Evolutionary conservation across 2,797 vertebrate species (phyloP).

Genomic region (Tokudaia muenninki): DNA sequence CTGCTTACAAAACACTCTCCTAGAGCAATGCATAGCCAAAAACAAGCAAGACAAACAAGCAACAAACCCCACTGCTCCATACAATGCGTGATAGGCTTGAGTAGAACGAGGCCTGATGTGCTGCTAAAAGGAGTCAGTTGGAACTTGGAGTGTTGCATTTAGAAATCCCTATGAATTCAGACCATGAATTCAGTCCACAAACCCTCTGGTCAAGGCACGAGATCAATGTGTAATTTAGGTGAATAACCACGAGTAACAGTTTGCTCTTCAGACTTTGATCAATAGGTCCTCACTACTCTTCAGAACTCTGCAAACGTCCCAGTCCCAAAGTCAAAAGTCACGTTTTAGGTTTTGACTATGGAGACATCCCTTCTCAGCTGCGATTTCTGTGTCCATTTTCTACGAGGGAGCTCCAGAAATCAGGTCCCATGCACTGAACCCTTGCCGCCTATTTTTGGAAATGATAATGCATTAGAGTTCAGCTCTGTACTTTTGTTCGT

Average conservation of each 20-base stretch:
- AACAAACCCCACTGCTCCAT: neutral
- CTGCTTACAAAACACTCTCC: neutral
- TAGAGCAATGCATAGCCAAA: neutral
- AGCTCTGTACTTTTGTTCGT: neutral
- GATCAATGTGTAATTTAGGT: neutral
- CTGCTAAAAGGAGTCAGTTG: neutral
- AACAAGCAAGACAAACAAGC: neutral
- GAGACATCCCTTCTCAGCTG: neutral
- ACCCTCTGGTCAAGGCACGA: neutral
- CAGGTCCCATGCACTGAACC: neutral
- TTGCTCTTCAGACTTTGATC: neutral
- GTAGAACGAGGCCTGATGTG: neutral
- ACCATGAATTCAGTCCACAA: neutral
- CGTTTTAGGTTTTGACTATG: conserved; percentile 39
- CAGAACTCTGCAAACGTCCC: neutral
- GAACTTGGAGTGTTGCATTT: conserved; percentile 39
- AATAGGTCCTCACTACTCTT: neutral
- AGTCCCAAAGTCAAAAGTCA: neutral
- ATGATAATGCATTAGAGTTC: neutral
- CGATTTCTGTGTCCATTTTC: neutral
- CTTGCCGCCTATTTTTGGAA: neutral
- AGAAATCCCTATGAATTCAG: neutral
- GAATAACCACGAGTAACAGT: neutral
- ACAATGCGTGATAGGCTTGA: neutral
- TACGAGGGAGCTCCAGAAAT: neutral